Base-by-base conservation (phyloP, 2,797 vertebrate species). In the Ara ararauna region DNA sequence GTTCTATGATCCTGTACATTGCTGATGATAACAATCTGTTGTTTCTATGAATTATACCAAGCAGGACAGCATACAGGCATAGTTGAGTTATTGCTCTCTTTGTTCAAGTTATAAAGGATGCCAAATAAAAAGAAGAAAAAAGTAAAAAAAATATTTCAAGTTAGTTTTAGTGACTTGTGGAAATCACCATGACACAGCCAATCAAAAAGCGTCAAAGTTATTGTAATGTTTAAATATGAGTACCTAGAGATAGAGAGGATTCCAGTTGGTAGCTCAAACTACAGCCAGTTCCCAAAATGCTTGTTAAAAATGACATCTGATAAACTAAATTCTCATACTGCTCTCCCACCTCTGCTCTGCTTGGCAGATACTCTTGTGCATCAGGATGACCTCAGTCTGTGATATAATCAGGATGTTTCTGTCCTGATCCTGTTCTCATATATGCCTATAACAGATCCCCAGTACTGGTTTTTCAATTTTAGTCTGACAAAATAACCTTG, bases 71-170 rank as follows among this genome's bases (percentile, higher is more conserved):
- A 58, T 48, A 36, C 21, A 91, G 56, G 20, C 82, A 72, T 24
- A 94, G 65, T 71, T 85, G 65, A 87, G 12, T 91, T 91, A 95
- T 84, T 87, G 21, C 22, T 94, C 5, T 87, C 93, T 81, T 91
- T 70, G 68, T 30, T 51, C 54, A 51, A 54, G 30, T 21, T 85
- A 58, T 67, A 73, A 72, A 96, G 83, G 90, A 70, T 91, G 89
- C 77, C 1, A 19, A 72, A 64, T 44, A 79, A 72, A 72, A 66
- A 82, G 50, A 85, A 83, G 45, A 84, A 90, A 89, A 89, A 42
- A 66, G 67, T 36, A 67, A 73, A 87, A 44, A 64, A 87, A 94
- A 94, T 95, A 92, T 84, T 93, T 92, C 86, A 89, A 95, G 83
- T 54, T 79, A 73, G 19, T 92, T 97, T 93, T 78, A 67, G 47